A percentile compares a stretch with the other conserved stretches of the same genome.
Evolutionary conservation across 2,797 vertebrate species (phyloP).

Genomic region (Poecile montanus): DNA sequence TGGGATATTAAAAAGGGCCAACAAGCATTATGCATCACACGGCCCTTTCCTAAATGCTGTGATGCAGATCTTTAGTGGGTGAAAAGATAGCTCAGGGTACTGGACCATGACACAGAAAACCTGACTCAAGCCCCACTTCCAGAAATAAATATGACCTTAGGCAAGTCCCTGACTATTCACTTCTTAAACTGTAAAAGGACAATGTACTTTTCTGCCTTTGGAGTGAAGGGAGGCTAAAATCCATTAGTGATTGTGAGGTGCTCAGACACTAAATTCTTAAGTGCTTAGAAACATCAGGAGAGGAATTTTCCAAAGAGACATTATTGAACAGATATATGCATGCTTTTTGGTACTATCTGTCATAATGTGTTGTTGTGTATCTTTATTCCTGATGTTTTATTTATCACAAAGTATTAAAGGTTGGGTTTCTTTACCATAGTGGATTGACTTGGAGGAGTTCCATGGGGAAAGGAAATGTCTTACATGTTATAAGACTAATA

Average conservation of each 20-base stretch:
- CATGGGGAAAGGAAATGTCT: constrained; percentile 32
- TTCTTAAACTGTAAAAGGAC: not conserved
- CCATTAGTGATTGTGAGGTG: constrained; percentile 37
- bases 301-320: constrained; percentile 28
- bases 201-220: not conserved
- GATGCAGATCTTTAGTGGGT: not conserved
- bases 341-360: constrained; percentile 12
- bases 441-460: not conserved
- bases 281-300: constrained; percentile 28
- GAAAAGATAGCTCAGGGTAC: not conserved
- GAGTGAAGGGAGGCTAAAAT: constrained; percentile 16
- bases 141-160: not conserved
- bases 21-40: not conserved
- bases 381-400: constrained; percentile 55
- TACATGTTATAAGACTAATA: constrained; percentile 15
- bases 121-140: not conserved
- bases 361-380: constrained; percentile 9
- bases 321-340: not conserved
- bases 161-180: not conserved
- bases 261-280: constrained; percentile 43
- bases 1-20: not conserved
- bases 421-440: not conserved
- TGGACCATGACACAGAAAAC: not conserved
- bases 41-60: not conserved
- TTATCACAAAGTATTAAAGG: constrained; percentile 54